Base-by-base conservation (phyloP, 1,140 invertebrate genomes). In the Microplitis demolitor region DNA sequence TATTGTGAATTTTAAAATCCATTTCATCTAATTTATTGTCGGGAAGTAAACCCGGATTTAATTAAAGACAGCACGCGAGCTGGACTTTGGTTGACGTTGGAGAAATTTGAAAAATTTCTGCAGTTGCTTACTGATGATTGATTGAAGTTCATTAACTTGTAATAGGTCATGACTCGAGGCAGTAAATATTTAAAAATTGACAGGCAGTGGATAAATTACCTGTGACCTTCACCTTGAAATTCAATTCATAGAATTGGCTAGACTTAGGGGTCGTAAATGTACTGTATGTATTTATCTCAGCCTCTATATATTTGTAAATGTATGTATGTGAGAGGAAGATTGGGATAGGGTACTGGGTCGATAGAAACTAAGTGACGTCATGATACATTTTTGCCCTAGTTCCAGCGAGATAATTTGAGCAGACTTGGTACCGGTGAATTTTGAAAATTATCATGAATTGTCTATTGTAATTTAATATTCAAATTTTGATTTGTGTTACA, bases 351-450 rank as follows among this genome's bases (percentile, higher is more conserved):
- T 37, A 11, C n/a, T 51, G 62, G 72, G 67, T 74, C 72, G 72
- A 74, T 74, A 74, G 67, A 67, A 54, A 67, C 45, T 74, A 45
- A 45, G 53, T 74, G 72, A 74, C 72, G 72, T 74, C 72, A 74
- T 51, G 53, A 16, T 66, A 67, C 66, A 74, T 67, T 67, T 67
- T 61, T 74, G 72, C 72, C 72, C 72, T 61, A 74, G 66, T 69
- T 74, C 64, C 60, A 35, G 53, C 71, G 35, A 33, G 14, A 35
- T 34, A n/a, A 24, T 61, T 45, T 5, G 39, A 5, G 33, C 14
- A 34, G 6, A 37, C 33, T 33, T 62, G 31, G 9, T 71, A 13
- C 4, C 24, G 4, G 14, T n/a, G 58, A 68, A 68, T 31, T 31
- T 9, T 8, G 14, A 67, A 13, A 33, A 24, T 4, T 37, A 14